Evolutionary conservation across 2,888 invertebrate genomes (phyloP), one percentile per base, ranked within the genome.

Genomic region (Petrophora chlorosata): DNA sequence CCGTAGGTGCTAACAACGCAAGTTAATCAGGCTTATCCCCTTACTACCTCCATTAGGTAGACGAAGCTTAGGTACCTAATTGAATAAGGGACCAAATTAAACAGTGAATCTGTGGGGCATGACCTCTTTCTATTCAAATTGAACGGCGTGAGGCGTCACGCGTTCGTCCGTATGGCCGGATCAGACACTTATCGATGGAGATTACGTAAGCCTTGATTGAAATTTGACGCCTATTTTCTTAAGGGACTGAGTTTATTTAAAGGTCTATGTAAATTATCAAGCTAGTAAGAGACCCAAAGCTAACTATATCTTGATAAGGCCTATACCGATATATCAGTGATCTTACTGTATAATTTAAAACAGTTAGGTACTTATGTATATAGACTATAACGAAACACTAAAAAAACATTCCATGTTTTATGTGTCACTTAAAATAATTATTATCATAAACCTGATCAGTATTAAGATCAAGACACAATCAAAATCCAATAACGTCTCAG

Each of bases 61-160:
- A 79, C 76, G 79, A 73, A 76, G 79, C 79, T 82, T 77, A 81
- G 76, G 76, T 73, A 76, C 82, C 82, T 87, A 87, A 88, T 88
- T 86, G 85, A 85, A 85, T 84, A 76, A 85, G 86, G 86, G 87
- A 79, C 84, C 79, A 81, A 86, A 87, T 86, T 84, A 85, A 85
- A 84, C 74, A 72, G 71, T 75, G 58, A 58, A 35, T 50, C 56
- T 54, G 57, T 53, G 73, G 64, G 73, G 75, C 76, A 79, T 82
- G 81, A 82, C 86, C 87, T 86, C 84, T 88, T 88, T 87, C 85
- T 86, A 88, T 88, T 88, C 86, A 88, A 87, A 87, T 87, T 83
- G 71, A 65, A 74, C 69, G 77, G 72, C 72, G 70, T 63, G 55
- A 53, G 66, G 70, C 73, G 73, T 73, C 69, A 65, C 56, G 59